Evolutionary conservation across 2,113 vertebrate species (phyloP), one percentile per base, ranked within the genome.

Genomic region (Pelmatolapia mariae): DNA sequence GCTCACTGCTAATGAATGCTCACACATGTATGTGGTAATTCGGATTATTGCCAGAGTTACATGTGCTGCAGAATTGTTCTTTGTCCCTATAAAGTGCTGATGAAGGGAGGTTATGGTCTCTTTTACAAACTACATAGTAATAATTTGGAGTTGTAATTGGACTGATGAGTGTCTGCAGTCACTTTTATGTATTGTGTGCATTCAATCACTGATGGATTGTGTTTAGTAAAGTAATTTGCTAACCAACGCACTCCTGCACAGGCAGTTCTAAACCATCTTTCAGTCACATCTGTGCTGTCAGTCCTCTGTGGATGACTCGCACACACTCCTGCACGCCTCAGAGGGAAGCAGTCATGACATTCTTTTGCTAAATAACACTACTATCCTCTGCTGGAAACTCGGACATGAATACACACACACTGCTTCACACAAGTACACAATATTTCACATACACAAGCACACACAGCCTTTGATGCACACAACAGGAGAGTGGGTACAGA

Each of bases 401-500:
- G 26, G 24, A 80, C 83, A 87, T 80, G 10, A 83, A 89, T 52
- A 87, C 84, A 90, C 56, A 80, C 59, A 73, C 63, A 86, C 63
- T 71, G 31, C 11, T 36, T 18, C 16, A 47, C 47, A 29, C 10
- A 78, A 76, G 86, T 53, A 84, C 79, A 63, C 57, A 63, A 15
- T 19, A 11, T 57, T 6, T 80, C 19, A 57, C 36, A 73, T 53
- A 85, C 81, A 86, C 47, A 84, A 22, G 81, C 59, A 80, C 79
- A 88, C 81, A 89, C 71, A 68, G 52, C 38, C 85, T 81, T 89
- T 88, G 79, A 90, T 83, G 83, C 53, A 47, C 84, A 80, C 91
- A 57, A 54, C 88, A 61, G 91, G 86, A 89, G 86, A 89, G 73
- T n/a, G 36, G 56, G 76, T 56, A 36, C 40, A 78, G 83, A 33